Evolutionary conservation across 2,888 invertebrate species (phyloP).

Genomic region (Epicampocera succincta): DNA sequence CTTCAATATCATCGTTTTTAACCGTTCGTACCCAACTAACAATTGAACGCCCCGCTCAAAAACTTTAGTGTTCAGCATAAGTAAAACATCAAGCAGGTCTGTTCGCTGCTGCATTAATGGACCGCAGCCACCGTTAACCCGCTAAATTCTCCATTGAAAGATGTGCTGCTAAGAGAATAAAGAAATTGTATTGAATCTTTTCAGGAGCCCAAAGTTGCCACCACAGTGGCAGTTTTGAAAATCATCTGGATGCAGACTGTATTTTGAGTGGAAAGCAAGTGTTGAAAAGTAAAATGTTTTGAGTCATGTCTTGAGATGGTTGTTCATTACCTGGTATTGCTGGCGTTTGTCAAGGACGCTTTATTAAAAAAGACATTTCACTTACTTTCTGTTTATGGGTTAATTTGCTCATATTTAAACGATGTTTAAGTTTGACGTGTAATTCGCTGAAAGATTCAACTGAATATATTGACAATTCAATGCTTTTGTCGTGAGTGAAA

Average conservation of each 20-base stretch:
- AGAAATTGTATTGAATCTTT: constrained; percentile 26
- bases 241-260: neutral
- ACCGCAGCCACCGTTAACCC: constrained; percentile 32
- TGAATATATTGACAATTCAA: constrained; percentile 33
- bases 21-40: neutral
- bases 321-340: too few relatives aligned
- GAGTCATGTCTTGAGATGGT: too few relatives aligned
- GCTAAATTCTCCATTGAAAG: neutral
- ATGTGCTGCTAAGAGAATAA: neutral
- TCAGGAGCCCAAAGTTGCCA: constrained; percentile 34
- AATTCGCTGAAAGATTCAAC: constrained; percentile 19
- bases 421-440: constrained; percentile 8
- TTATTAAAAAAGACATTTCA: too few relatives aligned
- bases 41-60: neutral
- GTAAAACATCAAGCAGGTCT: constrained; percentile 21
- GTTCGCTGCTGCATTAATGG: constrained; percentile 15
- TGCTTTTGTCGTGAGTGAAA: constrained; percentile 27
- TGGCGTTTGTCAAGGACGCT: too few relatives aligned
- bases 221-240: constrained; percentile 20
- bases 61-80: constrained; percentile 22
- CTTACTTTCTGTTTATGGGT: too few relatives aligned
- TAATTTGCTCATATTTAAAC: constrained; percentile 5
- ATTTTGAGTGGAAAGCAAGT: constrained; percentile 22
- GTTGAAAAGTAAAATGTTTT: too few relatives aligned
- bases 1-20: constrained; percentile 5